Evolutionary conservation across 53 echinoderm and acorn worm species (phyloP).

Genomic region (Holothuria leucospilota): DNA sequence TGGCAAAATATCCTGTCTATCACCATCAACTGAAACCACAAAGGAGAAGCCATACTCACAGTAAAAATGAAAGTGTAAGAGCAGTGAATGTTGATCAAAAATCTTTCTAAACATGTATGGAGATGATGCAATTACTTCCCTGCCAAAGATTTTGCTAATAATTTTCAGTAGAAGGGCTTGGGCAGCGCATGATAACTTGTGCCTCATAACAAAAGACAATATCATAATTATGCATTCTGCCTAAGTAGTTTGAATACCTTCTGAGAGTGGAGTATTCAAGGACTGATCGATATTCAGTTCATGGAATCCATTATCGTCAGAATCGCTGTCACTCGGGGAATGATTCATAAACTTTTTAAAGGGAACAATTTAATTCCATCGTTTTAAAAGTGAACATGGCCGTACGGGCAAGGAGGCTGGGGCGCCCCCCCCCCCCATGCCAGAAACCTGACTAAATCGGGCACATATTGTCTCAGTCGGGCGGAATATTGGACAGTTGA

Average conservation of each 20-base stretch:
- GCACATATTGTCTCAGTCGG: too few species aligned
- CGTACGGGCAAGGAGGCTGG: too few species aligned
- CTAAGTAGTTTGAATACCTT: constrained; percentile 35
- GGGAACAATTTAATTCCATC: too few species aligned
- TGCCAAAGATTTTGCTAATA: background rate
- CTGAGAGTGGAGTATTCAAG: constrained; percentile 36
- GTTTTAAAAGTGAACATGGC: too few species aligned
- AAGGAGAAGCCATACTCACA: constrained; percentile 6
- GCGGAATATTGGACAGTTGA: too few species aligned
- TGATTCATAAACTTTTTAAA: too few species aligned
- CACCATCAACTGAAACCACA: background rate
- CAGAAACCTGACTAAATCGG: too few species aligned
- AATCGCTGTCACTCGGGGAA: too few species aligned
- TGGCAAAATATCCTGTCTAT: background rate
- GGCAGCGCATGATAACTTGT: constrained; percentile 42
- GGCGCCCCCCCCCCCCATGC: too few species aligned
- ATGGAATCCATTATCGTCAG: too few species aligned
- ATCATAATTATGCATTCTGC: constrained; percentile 62
- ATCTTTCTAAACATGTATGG: background rate
- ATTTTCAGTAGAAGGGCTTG: constrained; percentile 7
- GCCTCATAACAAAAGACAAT: constrained; percentile 64
- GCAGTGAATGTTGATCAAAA: background rate
- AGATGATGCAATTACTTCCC: background rate
- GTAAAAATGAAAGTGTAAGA: constrained; percentile 31
- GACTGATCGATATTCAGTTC: constrained; percentile 37